phyloP scores from a whole-genome alignment of 1,140 invertebrate genomes.

The Calliphora vicina region DNA sequence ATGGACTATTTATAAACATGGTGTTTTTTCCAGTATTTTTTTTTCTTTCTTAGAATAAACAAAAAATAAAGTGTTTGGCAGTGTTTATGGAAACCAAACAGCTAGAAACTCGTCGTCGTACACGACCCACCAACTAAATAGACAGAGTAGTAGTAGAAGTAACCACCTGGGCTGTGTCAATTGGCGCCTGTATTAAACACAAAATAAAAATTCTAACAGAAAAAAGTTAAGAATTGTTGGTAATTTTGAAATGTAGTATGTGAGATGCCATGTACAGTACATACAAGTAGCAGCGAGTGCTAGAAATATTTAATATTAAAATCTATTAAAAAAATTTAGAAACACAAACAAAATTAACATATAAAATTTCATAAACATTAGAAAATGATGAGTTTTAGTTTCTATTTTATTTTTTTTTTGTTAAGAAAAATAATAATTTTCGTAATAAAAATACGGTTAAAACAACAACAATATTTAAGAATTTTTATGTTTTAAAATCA shows the following conservation, averaged over 20 bases:
- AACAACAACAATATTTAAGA: background rate
- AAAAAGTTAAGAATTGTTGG: conserved; percentile 22
- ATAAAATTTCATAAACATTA: conserved; percentile 7
- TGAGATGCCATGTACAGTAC: background rate
- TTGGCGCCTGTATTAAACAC: conserved; percentile 38
- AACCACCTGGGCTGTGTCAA: conserved; percentile 41
- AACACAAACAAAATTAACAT: background rate
- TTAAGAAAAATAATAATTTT: background rate
- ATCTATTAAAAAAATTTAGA: background rate
- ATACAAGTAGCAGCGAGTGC: background rate
- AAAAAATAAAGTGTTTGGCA: conserved; percentile 32
- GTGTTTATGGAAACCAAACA: conserved; percentile 14
- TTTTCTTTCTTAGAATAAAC: conserved; percentile 6
- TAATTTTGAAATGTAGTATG: background rate
- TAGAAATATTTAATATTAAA: background rate
- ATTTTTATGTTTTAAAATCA: background rate
- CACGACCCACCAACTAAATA: background rate
- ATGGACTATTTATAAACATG: conserved; percentile 26
- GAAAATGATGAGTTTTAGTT: background rate
- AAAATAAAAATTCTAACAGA: conserved; percentile 7
- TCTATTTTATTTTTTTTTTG: background rate
- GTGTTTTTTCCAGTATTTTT: background rate
- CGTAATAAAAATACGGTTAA: background rate
- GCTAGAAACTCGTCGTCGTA: background rate
- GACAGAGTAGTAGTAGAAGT: background rate